Evolutionary conservation across 2,113 vertebrate species (phyloP).

Genomic region (Anser cygnoides): DNA sequence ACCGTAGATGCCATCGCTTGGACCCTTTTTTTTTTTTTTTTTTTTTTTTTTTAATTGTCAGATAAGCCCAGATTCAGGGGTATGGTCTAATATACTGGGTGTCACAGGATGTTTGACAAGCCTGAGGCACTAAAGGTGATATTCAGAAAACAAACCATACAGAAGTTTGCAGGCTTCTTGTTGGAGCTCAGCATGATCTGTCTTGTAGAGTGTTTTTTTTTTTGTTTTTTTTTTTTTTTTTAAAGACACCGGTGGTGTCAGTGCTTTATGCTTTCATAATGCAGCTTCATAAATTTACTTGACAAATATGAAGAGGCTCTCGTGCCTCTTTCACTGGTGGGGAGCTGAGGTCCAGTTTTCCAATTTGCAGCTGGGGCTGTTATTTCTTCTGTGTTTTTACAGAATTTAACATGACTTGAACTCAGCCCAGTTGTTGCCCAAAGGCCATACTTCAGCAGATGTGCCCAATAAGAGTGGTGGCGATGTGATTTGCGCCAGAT

Average conservation of each 20-base stretch:
- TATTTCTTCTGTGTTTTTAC: neutral
- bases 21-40: no score
- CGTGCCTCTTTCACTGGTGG: neutral
- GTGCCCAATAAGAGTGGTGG: rapidly evolving
- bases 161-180: neutral
- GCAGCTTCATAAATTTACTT: neutral
- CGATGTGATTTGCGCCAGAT: neutral
- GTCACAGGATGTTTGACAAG: neutral
- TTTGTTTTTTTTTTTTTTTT: no score
- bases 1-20: neutral
- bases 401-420: neutral
- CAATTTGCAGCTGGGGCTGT: neutral
- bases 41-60: neutral
- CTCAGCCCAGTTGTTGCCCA: neutral
- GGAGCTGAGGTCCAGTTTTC: neutral
- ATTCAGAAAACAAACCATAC: rapidly evolving
- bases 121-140: neutral
- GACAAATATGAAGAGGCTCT: neutral
- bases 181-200: neutral
- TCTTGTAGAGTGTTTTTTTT: neutral
- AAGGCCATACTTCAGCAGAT: neutral
- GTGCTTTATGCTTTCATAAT: neutral
- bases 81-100: no score
- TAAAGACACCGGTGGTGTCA: neutral
- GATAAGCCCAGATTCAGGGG: neutral